Percentiles rank a stretch among this genome's conserved stretches.
phyloP scores from a whole-genome alignment of 2,888 invertebrate species.

The Lepidocyrtoides sp. region DNA sequence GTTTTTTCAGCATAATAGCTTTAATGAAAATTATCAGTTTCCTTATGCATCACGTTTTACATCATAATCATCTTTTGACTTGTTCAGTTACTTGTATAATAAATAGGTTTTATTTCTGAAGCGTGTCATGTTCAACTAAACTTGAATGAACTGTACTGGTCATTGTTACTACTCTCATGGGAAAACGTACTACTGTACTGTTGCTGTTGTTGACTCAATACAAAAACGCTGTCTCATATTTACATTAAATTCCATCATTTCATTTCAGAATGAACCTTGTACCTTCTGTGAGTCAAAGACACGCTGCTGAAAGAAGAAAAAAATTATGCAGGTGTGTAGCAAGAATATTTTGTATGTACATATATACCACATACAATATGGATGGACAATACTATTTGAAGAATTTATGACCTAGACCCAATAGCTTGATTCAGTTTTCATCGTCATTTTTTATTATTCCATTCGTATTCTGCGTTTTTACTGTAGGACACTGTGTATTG shows the following conservation, averaged over 20 bases:
- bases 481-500: conserved; percentile 18
- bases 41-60: conserved; percentile 54
- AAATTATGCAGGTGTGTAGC: not conserved
- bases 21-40: conserved; percentile 68
- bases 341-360: too few relatives aligned
- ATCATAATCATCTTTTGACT: conserved; percentile 49
- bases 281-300: conserved; percentile 10
- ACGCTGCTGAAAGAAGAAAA: not conserved
- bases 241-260: conserved; percentile 26
- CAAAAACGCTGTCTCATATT: conserved; percentile 43
- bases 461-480: not conserved
- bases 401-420: conserved; percentile 79
- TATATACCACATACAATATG: not conserved
- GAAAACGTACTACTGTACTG: conserved; percentile 6
- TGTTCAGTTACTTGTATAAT: conserved; percentile 21
- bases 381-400: conserved; percentile 38
- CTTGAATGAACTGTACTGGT: conserved; percentile 30
- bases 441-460: conserved; percentile 52
- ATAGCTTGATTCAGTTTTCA: conserved; percentile 74
- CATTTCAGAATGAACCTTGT: not conserved
- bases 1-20: conserved; percentile 3
- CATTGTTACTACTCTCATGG: conserved; percentile 15
- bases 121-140: conserved; percentile 29
- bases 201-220: conserved; percentile 1
- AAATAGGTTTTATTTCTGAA: conserved; percentile 56